Base-by-base conservation (phyloP, 2,888 invertebrate genomes). In the Ceraclea dissimilis region DNA sequence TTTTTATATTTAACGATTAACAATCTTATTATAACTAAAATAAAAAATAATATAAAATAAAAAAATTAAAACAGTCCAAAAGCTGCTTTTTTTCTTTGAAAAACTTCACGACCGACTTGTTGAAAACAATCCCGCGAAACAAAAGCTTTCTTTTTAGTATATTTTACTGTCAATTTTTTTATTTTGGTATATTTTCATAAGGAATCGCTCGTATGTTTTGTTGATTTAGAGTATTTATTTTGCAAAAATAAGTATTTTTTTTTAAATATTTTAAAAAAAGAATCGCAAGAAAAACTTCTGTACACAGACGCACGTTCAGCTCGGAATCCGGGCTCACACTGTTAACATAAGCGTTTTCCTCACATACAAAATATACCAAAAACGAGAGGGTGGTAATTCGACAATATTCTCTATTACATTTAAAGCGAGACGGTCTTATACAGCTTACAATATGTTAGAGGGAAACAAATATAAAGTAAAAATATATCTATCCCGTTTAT, bases 241-340 rank as follows among this genome's bases (percentile, higher is more conserved):
- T 26, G 26, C 26, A 26, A 26, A 26, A 26, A 26, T 26, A 26
- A 26, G 26, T 26, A 39, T 39, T 13, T 39, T 4, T 39, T 13
- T 39, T 39, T 39, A 8, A 8, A 39, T 39, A 39, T 39, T 39
- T 13, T 31, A n/a, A n/a, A n/a, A n/a, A 39, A 39, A 39, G 5
- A 39, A 16, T n/a, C 16, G 16, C 39, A 39, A 13, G 8, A 39
- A 39, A 39, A 39, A 39, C 39, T 13, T 16, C 39, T n/a, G 8
- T 13, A n/a, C 13, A 39, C 39, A 39, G n/a, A 39, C 39, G 39
- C 13, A 8, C 39, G 13, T 5, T 39, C 39, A 39, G 39, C 39
- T 39, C 39, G 39, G 39, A 39, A 39, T 39, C 39, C 39, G 39
- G 39, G 39, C 39, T 39, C 39, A 39, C 16, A 39, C 39, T 39